Evolutionary conservation across 2,797 vertebrate genomes (phyloP).

Genomic region (Premnoplex brunnescens): DNA sequence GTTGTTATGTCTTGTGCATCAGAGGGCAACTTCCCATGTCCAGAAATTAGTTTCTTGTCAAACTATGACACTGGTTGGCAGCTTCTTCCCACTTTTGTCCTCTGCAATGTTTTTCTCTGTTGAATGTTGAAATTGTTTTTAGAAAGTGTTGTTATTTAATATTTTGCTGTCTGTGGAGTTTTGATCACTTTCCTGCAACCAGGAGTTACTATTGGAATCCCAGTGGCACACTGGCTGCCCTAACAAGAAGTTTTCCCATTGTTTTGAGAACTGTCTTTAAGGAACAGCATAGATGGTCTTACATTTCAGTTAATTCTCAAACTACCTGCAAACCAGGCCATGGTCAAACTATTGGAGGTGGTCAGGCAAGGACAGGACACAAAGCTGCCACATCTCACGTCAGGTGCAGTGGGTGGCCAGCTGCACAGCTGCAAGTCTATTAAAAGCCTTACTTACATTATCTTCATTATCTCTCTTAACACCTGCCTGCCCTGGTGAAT

Average conservation of each 20-base stretch:
- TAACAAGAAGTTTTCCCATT: background rate
- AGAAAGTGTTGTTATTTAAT: background rate
- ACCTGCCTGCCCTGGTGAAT: background rate
- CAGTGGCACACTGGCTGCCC: background rate
- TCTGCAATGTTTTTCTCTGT: background rate
- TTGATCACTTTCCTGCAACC: background rate
- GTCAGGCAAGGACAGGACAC: background rate
- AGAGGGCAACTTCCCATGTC: background rate
- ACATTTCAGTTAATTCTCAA: background rate
- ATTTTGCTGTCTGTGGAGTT: background rate
- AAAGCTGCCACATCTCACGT: background rate
- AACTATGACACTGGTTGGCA: background rate
- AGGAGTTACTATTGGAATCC: background rate
- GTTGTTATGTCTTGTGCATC: background rate
- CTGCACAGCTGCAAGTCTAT: background rate
- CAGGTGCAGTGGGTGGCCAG: background rate
- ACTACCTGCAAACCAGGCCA: rapidly evolving
- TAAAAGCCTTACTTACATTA: background rate
- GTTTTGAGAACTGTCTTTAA: background rate
- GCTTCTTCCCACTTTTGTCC: background rate
- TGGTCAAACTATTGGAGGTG: background rate
- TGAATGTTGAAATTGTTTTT: background rate
- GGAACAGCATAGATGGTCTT: background rate
- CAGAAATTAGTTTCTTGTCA: background rate
- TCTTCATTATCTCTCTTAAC: background rate